Conservation (phyloP, 64 coral and sea anemone species). For the Stichodactyla helianthus region DNA sequence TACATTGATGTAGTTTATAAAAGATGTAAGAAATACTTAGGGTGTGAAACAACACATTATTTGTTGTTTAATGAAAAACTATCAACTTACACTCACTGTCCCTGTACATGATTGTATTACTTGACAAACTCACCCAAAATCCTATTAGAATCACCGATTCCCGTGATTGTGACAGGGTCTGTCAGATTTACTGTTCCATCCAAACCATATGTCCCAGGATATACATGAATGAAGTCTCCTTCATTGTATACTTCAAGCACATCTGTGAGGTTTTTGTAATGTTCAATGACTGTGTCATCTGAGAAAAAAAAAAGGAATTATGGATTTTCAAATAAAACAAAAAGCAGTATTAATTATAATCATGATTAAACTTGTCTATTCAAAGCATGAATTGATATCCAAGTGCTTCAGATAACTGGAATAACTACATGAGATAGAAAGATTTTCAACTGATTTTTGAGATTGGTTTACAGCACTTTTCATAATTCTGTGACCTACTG, state of each 20-base stretch:
- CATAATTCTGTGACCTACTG: no score
- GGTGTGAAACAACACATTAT: no score
- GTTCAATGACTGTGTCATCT: slow-evolving; percentile 86
- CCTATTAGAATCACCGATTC: slow-evolving; percentile 52
- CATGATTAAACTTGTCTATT: neutral
- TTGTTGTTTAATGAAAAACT: no score
- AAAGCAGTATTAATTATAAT: neutral
- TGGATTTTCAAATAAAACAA: neutral
- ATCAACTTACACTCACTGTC: no score
- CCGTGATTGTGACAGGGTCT: slow-evolving; percentile 58
- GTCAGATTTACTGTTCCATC: slow-evolving; percentile 29
- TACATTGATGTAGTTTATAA: no score
- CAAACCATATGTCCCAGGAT: slow-evolving; percentile 64
- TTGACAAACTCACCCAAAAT: slow-evolving; percentile 36
- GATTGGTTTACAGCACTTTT: no score
- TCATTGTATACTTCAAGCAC: slow-evolving; percentile 57
- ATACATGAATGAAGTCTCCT: slow-evolving; percentile 73
- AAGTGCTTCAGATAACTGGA: no score
- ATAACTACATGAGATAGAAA: no score
- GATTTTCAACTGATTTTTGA: no score
- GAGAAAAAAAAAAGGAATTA: neutral
- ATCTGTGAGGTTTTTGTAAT: slow-evolving; percentile 61
- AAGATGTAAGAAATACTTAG: no score
- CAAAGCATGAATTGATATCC: no score
- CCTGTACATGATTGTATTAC: no score